A percentile compares a stretch with the other conserved stretches of the same genome.
phyloP scores from a whole-genome alignment of 2,797 vertebrate genomes.

The Pempheris klunzingeri region DNA sequence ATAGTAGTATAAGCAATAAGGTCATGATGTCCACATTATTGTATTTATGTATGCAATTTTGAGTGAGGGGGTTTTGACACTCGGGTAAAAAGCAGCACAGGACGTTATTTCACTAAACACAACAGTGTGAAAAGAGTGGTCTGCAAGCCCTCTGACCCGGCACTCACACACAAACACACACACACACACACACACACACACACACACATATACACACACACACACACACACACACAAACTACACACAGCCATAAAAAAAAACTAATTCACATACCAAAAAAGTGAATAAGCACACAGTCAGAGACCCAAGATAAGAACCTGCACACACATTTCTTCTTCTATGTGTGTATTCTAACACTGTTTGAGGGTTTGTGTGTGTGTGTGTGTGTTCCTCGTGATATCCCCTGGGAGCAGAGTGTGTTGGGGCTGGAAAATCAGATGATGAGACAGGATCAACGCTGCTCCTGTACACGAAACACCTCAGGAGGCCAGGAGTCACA shows the following conservation, averaged over 20 bases:
- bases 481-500: constrained; percentile 66
- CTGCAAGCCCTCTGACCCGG: constrained; percentile 40
- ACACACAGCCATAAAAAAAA: constrained; percentile 18
- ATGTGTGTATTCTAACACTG: constrained; percentile 2
- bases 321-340: constrained; percentile 51
- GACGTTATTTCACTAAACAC: constrained; percentile 65
- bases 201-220: not conserved
- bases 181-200: constrained; percentile 23
- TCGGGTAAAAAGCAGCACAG: constrained; percentile 53
- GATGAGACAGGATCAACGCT: constrained; percentile 73
- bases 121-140: constrained; percentile 65
- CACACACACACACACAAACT: not conserved
- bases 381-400: constrained; percentile 73
- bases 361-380: constrained; percentile 17
- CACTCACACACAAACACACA: constrained; percentile 8
- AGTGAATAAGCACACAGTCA: constrained; percentile 38
- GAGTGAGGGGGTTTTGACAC: constrained; percentile 51
- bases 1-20: not conserved
- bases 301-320: constrained; percentile 52
- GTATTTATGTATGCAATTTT: constrained; percentile 1
- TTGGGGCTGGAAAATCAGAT: constrained; percentile 74
- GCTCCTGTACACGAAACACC: constrained; percentile 70
- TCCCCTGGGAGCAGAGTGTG: constrained; percentile 61
- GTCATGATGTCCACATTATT: not conserved
- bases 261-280: constrained; percentile 46